phyloP scores from a whole-genome alignment of 2,888 invertebrate species.

The Lordiphosa andalusiaca region DNA sequence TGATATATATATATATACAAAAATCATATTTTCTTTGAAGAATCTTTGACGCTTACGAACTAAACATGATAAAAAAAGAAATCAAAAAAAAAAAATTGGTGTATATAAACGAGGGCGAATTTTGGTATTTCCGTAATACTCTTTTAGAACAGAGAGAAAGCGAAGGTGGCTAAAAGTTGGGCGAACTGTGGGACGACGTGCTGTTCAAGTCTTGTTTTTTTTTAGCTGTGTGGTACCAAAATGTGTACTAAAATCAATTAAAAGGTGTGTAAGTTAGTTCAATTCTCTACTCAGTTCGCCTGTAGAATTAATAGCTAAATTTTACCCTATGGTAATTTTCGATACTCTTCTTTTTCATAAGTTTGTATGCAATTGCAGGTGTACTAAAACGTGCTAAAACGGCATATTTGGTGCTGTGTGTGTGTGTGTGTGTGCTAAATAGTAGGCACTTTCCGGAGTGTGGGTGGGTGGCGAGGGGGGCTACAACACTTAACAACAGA shows the following conservation, averaged over 20 bases:
- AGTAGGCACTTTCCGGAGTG: constrained; percentile 30
- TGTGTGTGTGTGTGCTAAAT: constrained; percentile 37
- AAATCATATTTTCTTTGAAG: constrained; percentile 19
- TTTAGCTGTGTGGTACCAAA: constrained; percentile 28
- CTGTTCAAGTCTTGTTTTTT: constrained; percentile 33
- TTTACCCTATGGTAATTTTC: constrained; percentile 13
- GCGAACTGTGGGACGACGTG: neutral
- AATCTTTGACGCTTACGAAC: constrained; percentile 41
- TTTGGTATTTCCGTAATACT: constrained; percentile 56
- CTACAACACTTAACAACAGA: constrained; percentile 37
- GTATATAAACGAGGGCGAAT: constrained; percentile 17
- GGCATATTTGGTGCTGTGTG: constrained; percentile 52
- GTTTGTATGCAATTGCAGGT: constrained; percentile 41
- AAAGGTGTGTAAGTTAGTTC: constrained; percentile 15
- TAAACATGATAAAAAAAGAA: constrained; percentile 62
- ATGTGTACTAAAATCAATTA: constrained; percentile 43
- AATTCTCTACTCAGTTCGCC: constrained; percentile 1
- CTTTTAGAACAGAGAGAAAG: constrained; percentile 43
- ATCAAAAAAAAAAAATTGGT: constrained; percentile 3
- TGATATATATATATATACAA: constrained; percentile 37
- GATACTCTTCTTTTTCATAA: neutral
- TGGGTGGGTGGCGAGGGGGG: constrained; percentile 14
- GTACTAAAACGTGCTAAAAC: constrained; percentile 63
- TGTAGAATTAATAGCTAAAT: constrained; percentile 10
- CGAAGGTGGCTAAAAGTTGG: neutral